These are phyloP conservation scores for Trichogramma dendrolimi DNA, from an alignment of 2,888 invertebrate genomes.

Conservation along the genomic window DNA sequence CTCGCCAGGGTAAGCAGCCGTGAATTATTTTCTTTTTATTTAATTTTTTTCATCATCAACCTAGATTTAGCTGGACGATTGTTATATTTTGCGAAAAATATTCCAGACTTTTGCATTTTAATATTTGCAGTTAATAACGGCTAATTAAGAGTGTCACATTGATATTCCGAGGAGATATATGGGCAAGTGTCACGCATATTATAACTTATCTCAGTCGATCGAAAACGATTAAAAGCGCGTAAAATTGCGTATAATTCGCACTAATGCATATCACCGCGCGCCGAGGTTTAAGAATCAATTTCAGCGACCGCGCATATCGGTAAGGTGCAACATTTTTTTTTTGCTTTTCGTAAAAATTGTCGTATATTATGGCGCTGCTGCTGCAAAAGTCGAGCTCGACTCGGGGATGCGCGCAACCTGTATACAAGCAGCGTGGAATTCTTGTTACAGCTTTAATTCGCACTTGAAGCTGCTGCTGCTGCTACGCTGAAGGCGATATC, in stretches of 20 bases:
- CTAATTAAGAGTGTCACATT: no score
- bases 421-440: background rate
- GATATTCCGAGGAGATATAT: no score
- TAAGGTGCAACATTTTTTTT: no score
- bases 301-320: background rate
- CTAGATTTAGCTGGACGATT: no score
- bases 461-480: conserved; percentile 24
- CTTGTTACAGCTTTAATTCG: conserved; percentile 32
- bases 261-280: background rate
- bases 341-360: background rate
- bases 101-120: no score
- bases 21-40: no score
- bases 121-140: no score
- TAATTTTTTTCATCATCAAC: no score
- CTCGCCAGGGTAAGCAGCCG: no score
- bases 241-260: conserved; percentile 32
- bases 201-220: conserved; percentile 34
- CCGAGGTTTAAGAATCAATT: background rate
- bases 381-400: background rate
- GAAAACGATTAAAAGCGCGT: conserved; percentile 42
- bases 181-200: background rate
- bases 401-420: background rate
- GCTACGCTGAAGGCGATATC: conserved; percentile 25
- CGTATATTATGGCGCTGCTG: background rate
- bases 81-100: no score